Evolutionary conservation across 2,888 invertebrate genomes (phyloP).

Genomic region (Dryomyza anilis): DNA sequence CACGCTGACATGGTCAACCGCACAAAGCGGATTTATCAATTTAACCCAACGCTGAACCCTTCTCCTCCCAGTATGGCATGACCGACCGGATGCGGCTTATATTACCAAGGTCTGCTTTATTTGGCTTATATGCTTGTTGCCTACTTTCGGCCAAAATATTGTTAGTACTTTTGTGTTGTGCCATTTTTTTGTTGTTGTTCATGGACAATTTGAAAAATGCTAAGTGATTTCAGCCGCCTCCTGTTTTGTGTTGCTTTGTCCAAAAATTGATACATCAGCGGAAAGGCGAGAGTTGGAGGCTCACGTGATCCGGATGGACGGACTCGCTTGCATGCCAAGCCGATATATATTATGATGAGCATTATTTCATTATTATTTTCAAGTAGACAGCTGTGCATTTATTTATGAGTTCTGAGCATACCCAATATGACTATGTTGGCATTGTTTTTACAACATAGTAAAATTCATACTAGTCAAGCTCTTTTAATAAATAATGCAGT

Average conservation of each 20-base stretch:
- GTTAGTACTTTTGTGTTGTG: not conserved
- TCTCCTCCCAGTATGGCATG: not conserved
- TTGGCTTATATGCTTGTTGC: constrained; percentile 18
- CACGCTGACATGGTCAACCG: constrained; percentile 19
- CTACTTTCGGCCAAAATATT: constrained; percentile 14
- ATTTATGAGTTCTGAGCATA: too few species aligned
- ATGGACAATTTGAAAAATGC: constrained; percentile 21
- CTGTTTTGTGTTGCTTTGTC: constrained; percentile 2
- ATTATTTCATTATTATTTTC: constrained; percentile 25
- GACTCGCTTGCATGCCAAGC: constrained; percentile 31
- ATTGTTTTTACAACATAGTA: too few species aligned
- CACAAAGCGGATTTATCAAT: constrained; percentile 50
- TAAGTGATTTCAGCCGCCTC: constrained; percentile 12
- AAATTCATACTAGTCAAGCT: too few species aligned
- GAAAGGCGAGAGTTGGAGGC: too few species aligned
- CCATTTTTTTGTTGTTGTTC: not conserved
- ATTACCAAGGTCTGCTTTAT: constrained; percentile 24
- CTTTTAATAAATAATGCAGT: too few species aligned
- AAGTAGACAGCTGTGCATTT: too few species aligned
- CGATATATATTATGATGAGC: constrained; percentile 32
- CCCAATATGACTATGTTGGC: too few species aligned
- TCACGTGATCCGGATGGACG: not conserved
- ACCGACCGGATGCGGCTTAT: constrained; percentile 22
- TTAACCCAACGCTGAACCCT: constrained; percentile 41
- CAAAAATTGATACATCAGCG: constrained; percentile 20